Evolutionary conservation across 2,797 vertebrate species (phyloP), one percentile per base, ranked within the genome.

Genomic region (Sebastes diploproa): DNA sequence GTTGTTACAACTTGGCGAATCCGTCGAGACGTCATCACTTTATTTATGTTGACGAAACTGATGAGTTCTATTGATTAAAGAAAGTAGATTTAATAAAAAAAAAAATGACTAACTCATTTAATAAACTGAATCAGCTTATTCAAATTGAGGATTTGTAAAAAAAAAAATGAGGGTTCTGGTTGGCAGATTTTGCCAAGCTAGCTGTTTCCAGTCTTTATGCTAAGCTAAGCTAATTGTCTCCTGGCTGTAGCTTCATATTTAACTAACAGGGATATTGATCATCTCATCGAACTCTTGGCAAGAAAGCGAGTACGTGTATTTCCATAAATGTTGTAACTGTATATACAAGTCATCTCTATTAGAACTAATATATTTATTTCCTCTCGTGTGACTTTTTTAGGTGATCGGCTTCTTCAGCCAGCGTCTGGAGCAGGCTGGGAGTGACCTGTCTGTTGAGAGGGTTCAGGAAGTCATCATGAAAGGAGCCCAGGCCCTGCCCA

Each of bases 401-500:
- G 97, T 99, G 90, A 98, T 99, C 74, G 96, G 97, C 80, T 99
- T 98, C 91, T 99, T 99, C 92, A 98, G 97, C 87, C 97, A 97
- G 76, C 96, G 97, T 67, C 91, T 99, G 80, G 97, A 99, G 61
- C 97, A 98, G 86, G 98, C 97, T 65, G 98, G 98, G 84, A 96
- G 96, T 68, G 98, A 99, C 90, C 96, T 99, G 84, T 99, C 98
- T 0, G 98, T 99, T 23, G 98, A 99, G 80, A 92, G 96, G 66
- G 98, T 99, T 88, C 97, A 99, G 90, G 98, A 99, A 91, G 97
- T 99, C 92, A 99, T 99, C 94, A 99, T 98, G 91, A 98, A 99
- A 92, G 98, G 98, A 82, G 96, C 97, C 2, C 97, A 98, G 58
- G 97, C 98, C 0, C 94, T 99, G 83, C 98, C 98, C 86, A 98